These are phyloP conservation scores for Agapornis canus DNA, from an alignment of 2,797 vertebrate genomes.

Conservation along the genomic window DNA sequence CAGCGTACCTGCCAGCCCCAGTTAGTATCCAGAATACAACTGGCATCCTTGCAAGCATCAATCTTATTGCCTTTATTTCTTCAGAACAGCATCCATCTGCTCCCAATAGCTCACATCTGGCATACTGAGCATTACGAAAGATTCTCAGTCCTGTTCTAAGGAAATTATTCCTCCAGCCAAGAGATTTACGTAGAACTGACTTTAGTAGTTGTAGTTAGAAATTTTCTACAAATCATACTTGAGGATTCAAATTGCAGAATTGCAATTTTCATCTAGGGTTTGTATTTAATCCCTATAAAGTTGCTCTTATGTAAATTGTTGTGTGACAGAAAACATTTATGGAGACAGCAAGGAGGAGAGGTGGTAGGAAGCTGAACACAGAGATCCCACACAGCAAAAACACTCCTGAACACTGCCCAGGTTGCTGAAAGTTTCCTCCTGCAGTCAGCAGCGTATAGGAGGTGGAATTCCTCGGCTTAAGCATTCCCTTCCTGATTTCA, in stretches of 20 bases:
- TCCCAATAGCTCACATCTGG: slow-evolving; percentile 54
- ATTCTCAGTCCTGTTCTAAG: neutral
- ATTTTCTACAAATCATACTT: neutral
- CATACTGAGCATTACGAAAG: neutral
- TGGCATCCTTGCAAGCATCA: neutral
- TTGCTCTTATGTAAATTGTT: neutral
- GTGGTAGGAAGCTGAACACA: neutral
- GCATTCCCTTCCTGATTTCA: neutral
- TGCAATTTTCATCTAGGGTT: neutral
- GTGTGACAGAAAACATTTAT: fast-evolving
- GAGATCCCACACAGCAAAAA: neutral
- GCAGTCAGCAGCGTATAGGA: neutral
- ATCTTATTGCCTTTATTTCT: neutral
- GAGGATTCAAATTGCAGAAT: neutral
- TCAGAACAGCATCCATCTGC: slow-evolving; percentile 31
- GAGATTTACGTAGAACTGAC: neutral
- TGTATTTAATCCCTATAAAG: neutral
- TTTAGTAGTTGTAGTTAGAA: neutral
- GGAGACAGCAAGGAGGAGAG: neutral
- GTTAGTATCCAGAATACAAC: neutral
- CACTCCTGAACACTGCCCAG: neutral
- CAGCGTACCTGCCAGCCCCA: neutral
- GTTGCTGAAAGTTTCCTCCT: neutral
- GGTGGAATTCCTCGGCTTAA: neutral
- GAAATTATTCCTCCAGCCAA: slow-evolving; percentile 9